These are phyloP conservation scores for Motacilla alba DNA, from an alignment of 2,113 vertebrate genomes.

Conservation along the genomic window DNA sequence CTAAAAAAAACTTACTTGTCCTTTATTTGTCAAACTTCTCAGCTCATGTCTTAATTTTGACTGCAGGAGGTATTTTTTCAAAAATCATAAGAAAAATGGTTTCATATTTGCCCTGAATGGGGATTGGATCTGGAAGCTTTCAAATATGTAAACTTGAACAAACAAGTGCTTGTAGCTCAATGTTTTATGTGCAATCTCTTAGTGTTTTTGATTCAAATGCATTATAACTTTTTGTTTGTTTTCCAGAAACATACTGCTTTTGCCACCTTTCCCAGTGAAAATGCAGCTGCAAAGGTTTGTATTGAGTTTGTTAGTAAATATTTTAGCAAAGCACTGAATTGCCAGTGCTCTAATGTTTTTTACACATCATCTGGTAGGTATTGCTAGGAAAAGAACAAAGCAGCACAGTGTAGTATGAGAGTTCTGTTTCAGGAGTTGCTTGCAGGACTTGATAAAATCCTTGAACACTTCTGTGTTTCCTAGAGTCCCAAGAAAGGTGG, in stretches of 20 bases:
- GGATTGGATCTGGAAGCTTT: background rate
- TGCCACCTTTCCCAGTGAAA: constrained; percentile 86
- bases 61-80: background rate
- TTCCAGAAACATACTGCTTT: constrained; percentile 94
- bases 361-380: fast-evolving
- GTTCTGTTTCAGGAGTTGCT: background rate
- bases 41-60: background rate
- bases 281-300: constrained; percentile 84
- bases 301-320: background rate
- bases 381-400: too few relatives aligned
- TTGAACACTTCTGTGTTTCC: background rate
- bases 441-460: background rate
- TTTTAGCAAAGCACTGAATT: background rate
- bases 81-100: background rate
- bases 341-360: background rate
- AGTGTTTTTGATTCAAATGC: background rate
- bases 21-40: background rate
- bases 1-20: background rate
- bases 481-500: background rate
- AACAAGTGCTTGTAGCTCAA: fast-evolving
- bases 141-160: background rate
- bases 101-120: fast-evolving
- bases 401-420: background rate
- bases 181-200: background rate
- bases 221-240: background rate